These are phyloP conservation scores for Sepiola atlantica DNA, from an alignment of 2,888 invertebrate genomes.

Conservation along the genomic window DNA sequence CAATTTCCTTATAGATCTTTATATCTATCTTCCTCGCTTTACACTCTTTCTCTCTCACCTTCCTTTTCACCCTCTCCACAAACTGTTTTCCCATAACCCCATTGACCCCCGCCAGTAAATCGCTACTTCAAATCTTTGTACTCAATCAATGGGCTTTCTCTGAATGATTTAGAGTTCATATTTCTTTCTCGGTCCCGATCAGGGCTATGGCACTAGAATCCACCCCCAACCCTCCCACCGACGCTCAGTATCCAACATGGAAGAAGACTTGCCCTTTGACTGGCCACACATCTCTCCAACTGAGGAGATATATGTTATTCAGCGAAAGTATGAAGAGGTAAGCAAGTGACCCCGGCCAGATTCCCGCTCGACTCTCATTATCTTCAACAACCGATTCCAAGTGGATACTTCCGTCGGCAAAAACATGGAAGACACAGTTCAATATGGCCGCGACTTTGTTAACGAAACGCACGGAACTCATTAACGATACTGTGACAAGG, in stretches of 20 bases:
- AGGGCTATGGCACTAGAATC: not conserved
- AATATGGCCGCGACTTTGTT: not conserved
- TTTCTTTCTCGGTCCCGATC: not conserved
- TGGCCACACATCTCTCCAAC: constrained; percentile 6
- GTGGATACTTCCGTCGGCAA: constrained; percentile 8
- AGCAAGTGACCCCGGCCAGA: constrained; percentile 21
- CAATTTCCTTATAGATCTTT: too few species aligned
- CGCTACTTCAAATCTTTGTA: not conserved
- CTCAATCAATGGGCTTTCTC: not conserved
- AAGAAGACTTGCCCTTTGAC: not conserved
- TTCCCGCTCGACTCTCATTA: not conserved
- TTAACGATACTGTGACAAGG: not conserved
- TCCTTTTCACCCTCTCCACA: not conserved
- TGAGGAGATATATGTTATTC: not conserved
- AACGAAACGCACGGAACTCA: not conserved
- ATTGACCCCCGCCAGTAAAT: not conserved
- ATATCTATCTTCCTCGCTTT: not conserved
- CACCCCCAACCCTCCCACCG: not conserved
- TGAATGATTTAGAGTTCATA: not conserved
- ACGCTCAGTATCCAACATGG: not conserved
- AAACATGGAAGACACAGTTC: not conserved
- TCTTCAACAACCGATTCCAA: not conserved
- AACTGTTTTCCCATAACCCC: not conserved
- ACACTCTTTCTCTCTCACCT: not conserved
- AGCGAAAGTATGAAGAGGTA: not conserved